Conservation (phyloP, 2,797 vertebrate genomes). For the Chelidonichthys spinosus region DNA sequence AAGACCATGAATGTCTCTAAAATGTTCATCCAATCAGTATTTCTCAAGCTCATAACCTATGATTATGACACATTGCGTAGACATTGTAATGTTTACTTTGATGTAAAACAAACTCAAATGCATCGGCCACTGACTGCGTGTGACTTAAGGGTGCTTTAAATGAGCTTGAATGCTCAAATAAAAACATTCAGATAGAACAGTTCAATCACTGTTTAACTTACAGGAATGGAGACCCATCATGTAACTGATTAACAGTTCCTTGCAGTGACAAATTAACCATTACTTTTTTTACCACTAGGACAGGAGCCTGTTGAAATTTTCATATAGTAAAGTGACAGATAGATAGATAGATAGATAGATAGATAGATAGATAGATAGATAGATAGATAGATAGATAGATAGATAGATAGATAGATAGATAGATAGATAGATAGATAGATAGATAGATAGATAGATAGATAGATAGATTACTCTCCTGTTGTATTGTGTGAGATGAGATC, state of each 20-base stretch:
- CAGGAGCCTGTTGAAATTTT: neutral
- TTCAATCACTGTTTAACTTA: constrained; percentile 9
- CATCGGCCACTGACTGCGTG: neutral
- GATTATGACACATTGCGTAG: neutral
- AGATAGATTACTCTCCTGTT: too few relatives aligned
- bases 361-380: too few relatives aligned
- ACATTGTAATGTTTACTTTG: neutral
- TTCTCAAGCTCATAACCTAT: neutral
- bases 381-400: too few relatives aligned
- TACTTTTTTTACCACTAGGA: constrained; percentile 17
- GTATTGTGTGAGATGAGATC: too few relatives aligned
- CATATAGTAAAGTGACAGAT: too few relatives aligned
- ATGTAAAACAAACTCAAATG: neutral
- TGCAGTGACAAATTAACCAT: neutral
- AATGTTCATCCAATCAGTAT: too few relatives aligned
- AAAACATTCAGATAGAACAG: constrained; percentile 8
- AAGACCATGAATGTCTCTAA: too few relatives aligned
- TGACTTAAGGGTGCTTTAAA: neutral
- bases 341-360: too few relatives aligned
- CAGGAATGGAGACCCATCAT: neutral
- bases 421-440: too few relatives aligned
- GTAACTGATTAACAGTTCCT: constrained; percentile 4
- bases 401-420: too few relatives aligned
- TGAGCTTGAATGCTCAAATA: neutral
- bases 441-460: too few relatives aligned